Base-by-base conservation (phyloP, 2,888 invertebrate genomes). In the Scrobipalpa atriplicella region DNA sequence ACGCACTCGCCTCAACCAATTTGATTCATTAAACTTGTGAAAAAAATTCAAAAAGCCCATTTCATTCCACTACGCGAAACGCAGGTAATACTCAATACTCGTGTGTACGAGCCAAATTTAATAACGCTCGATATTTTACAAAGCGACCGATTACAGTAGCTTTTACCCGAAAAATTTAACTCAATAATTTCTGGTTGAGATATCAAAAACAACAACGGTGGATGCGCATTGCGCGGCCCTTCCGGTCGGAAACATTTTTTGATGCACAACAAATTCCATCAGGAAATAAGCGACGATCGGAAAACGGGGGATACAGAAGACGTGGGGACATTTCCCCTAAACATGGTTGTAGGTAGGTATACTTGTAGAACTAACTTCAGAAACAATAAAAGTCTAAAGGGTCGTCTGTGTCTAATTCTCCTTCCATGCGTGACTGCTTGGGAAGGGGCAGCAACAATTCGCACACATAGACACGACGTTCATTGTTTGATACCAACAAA, bases 201-300 rank as follows among this genome's bases (percentile, higher is more conserved):
- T 77, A 78, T 77, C 77, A 81, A 72, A 80, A 76, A 75, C 71
- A 74, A 70, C 66, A 36, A 64, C 66, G 43, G 29, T 62, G 43
- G 16, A 41, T 52, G 63, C 29, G 36, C 52, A 51, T 21, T 18
- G 43, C 43, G 9, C 19, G 19, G 29, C 62, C 41, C 18, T 63
- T 62, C 62, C 56, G 61, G n/a, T 72, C 78, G 84, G 80, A 80
- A 80, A 80, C 77, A 75, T 80, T 82, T 79, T 75, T 75, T 80
- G 79, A 78, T 82, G 81, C 81, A 80, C 80, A 75, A 74, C 78
- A 78, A 80, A 83, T 83, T 78, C 76, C 74, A 75, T 78, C 73
- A 78, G 80, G 78, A 79, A 79, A 76, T 73, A 68, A 68, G 64
- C 68, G 65, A 65, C 65, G n/a, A 73, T 73, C 71, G 74, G 73